These are phyloP conservation scores for Thunnus thynnus DNA, from an alignment of 2,113 vertebrate species.

Conservation along the genomic window DNA sequence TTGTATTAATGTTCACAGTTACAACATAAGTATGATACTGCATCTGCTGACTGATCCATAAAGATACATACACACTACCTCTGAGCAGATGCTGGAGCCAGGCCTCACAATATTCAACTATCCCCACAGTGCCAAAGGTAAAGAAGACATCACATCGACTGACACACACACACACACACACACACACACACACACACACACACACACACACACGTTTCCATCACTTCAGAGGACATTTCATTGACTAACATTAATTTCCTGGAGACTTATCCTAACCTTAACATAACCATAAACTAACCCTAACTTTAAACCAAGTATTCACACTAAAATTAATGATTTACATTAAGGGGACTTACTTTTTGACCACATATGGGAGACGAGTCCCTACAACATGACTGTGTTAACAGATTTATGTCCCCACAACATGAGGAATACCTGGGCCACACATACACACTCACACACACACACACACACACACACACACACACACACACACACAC, in stretches of 20 bases:
- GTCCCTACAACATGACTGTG: no score
- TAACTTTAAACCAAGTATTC: no score
- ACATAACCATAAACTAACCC: no score
- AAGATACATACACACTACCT: conserved; percentile 49
- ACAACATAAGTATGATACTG: conserved; percentile 40
- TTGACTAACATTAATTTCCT: no score
- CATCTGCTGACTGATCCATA: conserved; percentile 54
- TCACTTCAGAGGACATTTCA: no score
- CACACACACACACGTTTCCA: no score
- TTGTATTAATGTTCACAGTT: conserved; percentile 21
- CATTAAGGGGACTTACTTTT: no score
- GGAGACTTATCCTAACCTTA: no score
- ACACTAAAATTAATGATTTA: no score
- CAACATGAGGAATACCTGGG: no score
- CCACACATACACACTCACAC: conserved; percentile 22
- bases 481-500: neutral
- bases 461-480: conserved; percentile 37
- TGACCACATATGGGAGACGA: no score
- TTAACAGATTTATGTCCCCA: no score
- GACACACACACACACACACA: conserved; percentile 31
- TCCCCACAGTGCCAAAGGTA: conserved; percentile 62
- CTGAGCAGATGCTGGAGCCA: conserved; percentile 74
- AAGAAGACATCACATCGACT: conserved; percentile 71
- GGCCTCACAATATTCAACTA: conserved; percentile 66
- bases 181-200: conserved; percentile 11